Evolutionary conservation across 2,888 invertebrate genomes (phyloP).

Genomic region (Gryllus longicercus): DNA sequence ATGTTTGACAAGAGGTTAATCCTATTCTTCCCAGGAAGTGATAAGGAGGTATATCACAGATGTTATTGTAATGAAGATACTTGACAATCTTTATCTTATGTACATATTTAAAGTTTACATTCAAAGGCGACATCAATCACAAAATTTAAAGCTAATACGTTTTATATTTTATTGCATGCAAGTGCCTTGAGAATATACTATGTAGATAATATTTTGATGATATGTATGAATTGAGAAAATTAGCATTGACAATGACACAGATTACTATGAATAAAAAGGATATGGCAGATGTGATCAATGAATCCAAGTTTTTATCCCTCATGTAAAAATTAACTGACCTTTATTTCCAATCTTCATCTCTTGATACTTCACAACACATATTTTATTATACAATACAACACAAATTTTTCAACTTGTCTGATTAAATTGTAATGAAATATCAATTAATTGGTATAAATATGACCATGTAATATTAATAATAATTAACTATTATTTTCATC

Average conservation of each 20-base stretch:
- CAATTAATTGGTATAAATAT: too few relatives aligned
- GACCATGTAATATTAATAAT: too few relatives aligned
- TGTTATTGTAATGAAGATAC: neutral
- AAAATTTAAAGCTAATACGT: neutral
- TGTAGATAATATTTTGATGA: slow-evolving; percentile 30
- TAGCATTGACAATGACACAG: neutral
- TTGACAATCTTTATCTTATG: neutral
- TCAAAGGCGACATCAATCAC: neutral
- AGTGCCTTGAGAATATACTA: slow-evolving; percentile 18
- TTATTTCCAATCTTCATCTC: too few relatives aligned
- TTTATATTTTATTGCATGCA: neutral
- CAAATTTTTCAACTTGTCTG: too few relatives aligned
- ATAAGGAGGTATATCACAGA: neutral
- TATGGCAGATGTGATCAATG: neutral
- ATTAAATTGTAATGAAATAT: too few relatives aligned
- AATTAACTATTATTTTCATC: too few relatives aligned
- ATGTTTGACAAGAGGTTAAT: neutral
- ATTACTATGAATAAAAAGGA: neutral
- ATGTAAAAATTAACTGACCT: too few relatives aligned
- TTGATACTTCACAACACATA: too few relatives aligned
- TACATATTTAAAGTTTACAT: neutral
- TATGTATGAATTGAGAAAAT: slow-evolving; percentile 21
- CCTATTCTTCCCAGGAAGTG: neutral
- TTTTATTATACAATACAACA: too few relatives aligned
- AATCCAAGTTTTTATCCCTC: too few relatives aligned